Percentiles rank a stretch among this genome's conserved stretches.
phyloP scores from a whole-genome alignment of 2,888 invertebrate species.

The Lydus trimaculatus region DNA sequence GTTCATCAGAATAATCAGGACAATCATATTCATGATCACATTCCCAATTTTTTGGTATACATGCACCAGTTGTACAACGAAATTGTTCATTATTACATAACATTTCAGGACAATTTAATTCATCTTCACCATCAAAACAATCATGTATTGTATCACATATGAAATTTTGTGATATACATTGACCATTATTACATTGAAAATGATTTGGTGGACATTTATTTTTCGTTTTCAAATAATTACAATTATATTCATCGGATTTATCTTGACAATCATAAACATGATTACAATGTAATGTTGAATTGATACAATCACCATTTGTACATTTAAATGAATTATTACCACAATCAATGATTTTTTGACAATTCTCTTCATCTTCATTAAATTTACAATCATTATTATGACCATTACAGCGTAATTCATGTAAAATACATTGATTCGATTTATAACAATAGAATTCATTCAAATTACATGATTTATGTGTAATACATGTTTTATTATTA shows the following conservation, averaged over 20 bases:
- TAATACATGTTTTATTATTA: conserved; percentile 67
- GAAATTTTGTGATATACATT: conserved; percentile 62
- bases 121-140: conserved; percentile 63
- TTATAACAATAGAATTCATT: conserved; percentile 59
- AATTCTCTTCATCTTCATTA: conserved; percentile 58
- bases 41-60: conserved; percentile 71
- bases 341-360: conserved; percentile 55
- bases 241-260: conserved; percentile 66
- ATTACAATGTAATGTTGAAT: conserved; percentile 60
- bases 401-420: conserved; percentile 53
- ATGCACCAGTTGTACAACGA: conserved; percentile 72
- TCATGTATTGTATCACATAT: conserved; percentile 64
- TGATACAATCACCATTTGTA: conserved; percentile 64
- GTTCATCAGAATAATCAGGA: conserved; percentile 76
- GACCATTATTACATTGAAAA: conserved; percentile 62
- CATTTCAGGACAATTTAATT: conserved; percentile 53
- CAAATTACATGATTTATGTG: conserved; percentile 60
- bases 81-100: conserved; percentile 34
- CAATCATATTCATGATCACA: conserved; percentile 83
- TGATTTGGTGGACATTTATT: conserved; percentile 60
- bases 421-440: conserved; percentile 61
- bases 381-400: conserved; percentile 50
- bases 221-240: conserved; percentile 48
- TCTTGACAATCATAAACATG: conserved; percentile 65
- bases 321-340: conserved; percentile 63